These are phyloP conservation scores for Phasia obesa DNA, from an alignment of 2,888 invertebrate genomes.

Conservation along the genomic window DNA sequence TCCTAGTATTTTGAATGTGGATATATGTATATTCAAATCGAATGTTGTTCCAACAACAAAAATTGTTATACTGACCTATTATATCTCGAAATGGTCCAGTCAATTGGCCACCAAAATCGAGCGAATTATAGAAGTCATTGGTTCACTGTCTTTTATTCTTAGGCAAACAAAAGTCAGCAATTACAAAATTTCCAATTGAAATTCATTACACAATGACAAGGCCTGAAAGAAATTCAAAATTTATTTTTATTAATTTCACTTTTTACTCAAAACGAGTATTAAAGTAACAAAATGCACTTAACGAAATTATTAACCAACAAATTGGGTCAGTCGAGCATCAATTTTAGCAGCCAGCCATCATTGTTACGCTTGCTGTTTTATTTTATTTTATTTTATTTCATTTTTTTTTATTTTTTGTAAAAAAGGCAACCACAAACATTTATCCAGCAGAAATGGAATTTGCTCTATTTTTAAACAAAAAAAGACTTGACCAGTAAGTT, in stretches of 20 bases:
- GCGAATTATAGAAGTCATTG: too few species aligned
- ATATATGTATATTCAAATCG: too few species aligned
- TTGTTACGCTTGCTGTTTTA: conserved; percentile 5
- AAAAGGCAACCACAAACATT: conserved; percentile 12
- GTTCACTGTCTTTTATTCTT: too few species aligned
- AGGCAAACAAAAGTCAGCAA: not conserved
- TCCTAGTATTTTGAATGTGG: too few species aligned
- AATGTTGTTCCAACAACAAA: too few species aligned
- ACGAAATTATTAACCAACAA: conserved; percentile 32
- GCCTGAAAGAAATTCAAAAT: conserved; percentile 25
- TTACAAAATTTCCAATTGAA: conserved; percentile 15
- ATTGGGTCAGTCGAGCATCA: conserved; percentile 69
- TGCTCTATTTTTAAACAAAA: conserved; percentile 40
- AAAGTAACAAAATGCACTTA: conserved; percentile 1
- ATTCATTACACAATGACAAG: conserved; percentile 47
- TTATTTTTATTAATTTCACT: conserved; percentile 42
- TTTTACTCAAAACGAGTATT: not conserved
- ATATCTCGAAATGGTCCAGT: too few species aligned
- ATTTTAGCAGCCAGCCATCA: conserved; percentile 38
- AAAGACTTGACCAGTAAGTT: conserved; percentile 49
- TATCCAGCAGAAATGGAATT: conserved; percentile 21
- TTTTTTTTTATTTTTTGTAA: not conserved
- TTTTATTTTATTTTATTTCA: too few species aligned
- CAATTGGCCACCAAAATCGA: too few species aligned
- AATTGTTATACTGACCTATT: too few species aligned